These are phyloP conservation scores for Phengaris alcon DNA, from an alignment of 2,888 invertebrate species.

Conservation along the genomic window DNA sequence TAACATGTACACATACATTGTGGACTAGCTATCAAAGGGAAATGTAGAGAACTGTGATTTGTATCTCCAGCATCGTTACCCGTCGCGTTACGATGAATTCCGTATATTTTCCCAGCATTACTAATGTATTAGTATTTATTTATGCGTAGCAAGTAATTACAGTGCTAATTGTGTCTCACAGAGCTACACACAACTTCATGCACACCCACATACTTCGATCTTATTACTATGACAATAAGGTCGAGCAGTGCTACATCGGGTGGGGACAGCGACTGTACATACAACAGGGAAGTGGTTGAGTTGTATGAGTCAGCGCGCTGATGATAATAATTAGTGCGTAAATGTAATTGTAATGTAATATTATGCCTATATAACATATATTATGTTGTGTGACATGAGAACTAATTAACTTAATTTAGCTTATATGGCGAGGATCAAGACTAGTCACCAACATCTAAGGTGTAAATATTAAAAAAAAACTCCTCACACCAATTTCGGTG, in stretches of 20 bases:
- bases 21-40: too few species aligned
- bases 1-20: too few species aligned
- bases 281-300: slow-evolving; percentile 27
- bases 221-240: too few species aligned
- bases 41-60: not conserved
- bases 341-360: slow-evolving; percentile 23
- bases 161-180: slow-evolving; percentile 34
- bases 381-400: not conserved
- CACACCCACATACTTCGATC: too few species aligned
- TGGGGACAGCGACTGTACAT: not conserved
- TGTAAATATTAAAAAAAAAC: too few species aligned
- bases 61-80: not conserved
- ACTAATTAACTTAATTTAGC: slow-evolving; percentile 5
- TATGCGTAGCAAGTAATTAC: slow-evolving; percentile 33
- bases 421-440: not conserved
- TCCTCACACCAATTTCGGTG: too few species aligned
- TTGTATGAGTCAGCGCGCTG: slow-evolving; percentile 23
- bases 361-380: not conserved
- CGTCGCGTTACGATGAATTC: slow-evolving; percentile 4
- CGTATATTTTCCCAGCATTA: slow-evolving; percentile 30
- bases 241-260: too few species aligned
- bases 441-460: not conserved
- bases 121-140: slow-evolving; percentile 29
- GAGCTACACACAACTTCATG: not conserved
- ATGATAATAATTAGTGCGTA: slow-evolving; percentile 20